Base-by-base conservation (phyloP, 2,113 vertebrate genomes). In the Dasypus novemcinctus region DNA sequence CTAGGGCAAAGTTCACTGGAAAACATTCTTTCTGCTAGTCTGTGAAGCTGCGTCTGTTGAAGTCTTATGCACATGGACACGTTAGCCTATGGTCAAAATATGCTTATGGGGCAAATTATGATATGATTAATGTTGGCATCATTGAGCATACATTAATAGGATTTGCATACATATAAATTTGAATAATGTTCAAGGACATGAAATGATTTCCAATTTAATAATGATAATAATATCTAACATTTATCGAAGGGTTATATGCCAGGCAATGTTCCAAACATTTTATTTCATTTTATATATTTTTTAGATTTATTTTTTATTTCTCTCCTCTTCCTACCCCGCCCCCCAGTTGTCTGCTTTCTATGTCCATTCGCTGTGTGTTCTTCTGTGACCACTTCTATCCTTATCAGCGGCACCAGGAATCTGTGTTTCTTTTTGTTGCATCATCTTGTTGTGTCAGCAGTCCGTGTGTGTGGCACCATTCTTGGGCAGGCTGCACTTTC, bases 71-170 rank as follows among this genome's bases (percentile, higher is more conserved):
- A 76, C 1, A 1, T 17, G 14, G 57, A 90, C 69, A 66, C 0
- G 2, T 96, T 97, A 97, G 96, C 87, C 86, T 96, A 25, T 91
- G 88, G 90, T 92, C 64, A 95, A 97, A 97, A 93, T 97, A 94
- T 96, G 92, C 95, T 97, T 97, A 96, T 27, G 83, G 90, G 64
- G 78, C 90, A 96, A 95, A 96, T 98, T 98, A 71, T 95, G 95
- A 86, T 95, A 92, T 95, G 90, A 96, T 91, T 98, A 95, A 96
- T 97, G 93, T 93, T 93, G 86, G 88, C 97, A 97, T 95, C 69
- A 95, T 78, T 95, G 93, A 97, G 93, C 38, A 91, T 92, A 15
- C 72, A 59, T 95, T 96, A 97, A 75, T 80, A 95, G 29, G 49
- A 98, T 97, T 96, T 72, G 10, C 96, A 94, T 97, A 90, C n/a